phyloP scores from a whole-genome alignment of 2,888 invertebrate species.

The Pristionchus japonicus region DNA sequence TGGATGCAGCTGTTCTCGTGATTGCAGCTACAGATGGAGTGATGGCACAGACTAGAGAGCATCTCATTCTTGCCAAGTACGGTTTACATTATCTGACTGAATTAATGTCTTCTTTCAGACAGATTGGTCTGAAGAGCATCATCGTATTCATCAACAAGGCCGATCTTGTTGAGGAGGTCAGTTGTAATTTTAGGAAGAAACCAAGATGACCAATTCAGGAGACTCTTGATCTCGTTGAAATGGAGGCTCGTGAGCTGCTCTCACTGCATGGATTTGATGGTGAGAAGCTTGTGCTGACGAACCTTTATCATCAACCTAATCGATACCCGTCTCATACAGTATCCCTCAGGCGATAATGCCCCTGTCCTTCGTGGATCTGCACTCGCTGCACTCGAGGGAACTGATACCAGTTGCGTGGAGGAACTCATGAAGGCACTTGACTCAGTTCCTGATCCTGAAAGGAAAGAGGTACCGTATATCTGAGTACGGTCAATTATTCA shows the following conservation, averaged over 20 bases:
- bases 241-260: slow-evolving; percentile 90
- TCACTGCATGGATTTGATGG: slow-evolving; percentile 88
- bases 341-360: slow-evolving; percentile 77
- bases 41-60: slow-evolving; percentile 94
- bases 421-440: slow-evolving; percentile 66
- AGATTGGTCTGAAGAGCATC: slow-evolving; percentile 81
- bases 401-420: slow-evolving; percentile 78
- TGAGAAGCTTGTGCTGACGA: slow-evolving; percentile 27
- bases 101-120: slow-evolving; percentile 77
- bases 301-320: background rate
- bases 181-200: too few species aligned
- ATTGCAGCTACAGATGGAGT: slow-evolving; percentile 89
- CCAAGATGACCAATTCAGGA: too few species aligned
- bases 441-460: slow-evolving; percentile 63
- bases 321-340: background rate
- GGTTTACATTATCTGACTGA: too few species aligned
- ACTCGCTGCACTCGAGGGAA: slow-evolving; percentile 83
- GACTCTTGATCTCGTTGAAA: slow-evolving; percentile 84
- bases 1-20: slow-evolving; percentile 86
- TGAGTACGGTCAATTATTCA: background rate
- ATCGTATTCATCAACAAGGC: slow-evolving; percentile 93
- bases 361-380: slow-evolving; percentile 91
- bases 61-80: slow-evolving; percentile 85
- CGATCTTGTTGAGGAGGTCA: slow-evolving; percentile 84
- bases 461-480: slow-evolving; percentile 58